Evolutionary conservation across 2,888 invertebrate genomes (phyloP).

Genomic region (Cistogaster globosa): DNA sequence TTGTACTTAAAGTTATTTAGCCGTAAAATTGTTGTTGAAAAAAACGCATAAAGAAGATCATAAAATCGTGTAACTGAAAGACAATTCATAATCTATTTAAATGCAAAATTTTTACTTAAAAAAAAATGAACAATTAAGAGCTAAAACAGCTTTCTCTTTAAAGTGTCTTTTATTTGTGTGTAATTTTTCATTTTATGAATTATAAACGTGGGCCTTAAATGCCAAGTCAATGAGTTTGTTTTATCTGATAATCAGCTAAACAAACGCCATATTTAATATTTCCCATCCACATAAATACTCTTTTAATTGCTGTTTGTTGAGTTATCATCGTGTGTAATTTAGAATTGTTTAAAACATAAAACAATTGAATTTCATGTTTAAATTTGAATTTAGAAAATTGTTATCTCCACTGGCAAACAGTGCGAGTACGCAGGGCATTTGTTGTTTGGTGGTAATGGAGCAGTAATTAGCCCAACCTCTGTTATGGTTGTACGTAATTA

Average conservation of each 20-base stretch:
- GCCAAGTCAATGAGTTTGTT: conserved; percentile 12
- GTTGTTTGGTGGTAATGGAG: conserved; percentile 7
- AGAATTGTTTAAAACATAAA: conserved; percentile 39
- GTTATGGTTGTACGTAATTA: neutral
- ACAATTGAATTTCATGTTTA: conserved; percentile 49
- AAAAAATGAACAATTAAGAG: neutral
- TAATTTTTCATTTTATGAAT: neutral
- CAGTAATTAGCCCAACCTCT: neutral
- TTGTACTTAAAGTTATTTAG: neutral
- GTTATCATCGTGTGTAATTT: conserved; percentile 38
- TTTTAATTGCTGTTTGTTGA: conserved; percentile 10
- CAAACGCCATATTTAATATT: conserved; percentile 37
- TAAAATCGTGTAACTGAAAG: conserved; percentile 10
- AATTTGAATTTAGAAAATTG: conserved; percentile 34
- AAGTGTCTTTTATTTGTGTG: neutral
- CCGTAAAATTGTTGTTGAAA: conserved; percentile 10
- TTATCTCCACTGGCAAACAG: conserved; percentile 5
- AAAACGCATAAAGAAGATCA: neutral
- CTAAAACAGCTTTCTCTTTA: too few species aligned
- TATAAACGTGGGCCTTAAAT: conserved; percentile 3
- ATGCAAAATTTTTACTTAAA: neutral
- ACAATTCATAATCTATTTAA: neutral
- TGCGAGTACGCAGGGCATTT: neutral
- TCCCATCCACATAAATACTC: conserved; percentile 15
- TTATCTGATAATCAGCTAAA: conserved; percentile 37